Base-by-base conservation (phyloP, 2,888 invertebrate species). In the Cryptocephalus primarius region DNA sequence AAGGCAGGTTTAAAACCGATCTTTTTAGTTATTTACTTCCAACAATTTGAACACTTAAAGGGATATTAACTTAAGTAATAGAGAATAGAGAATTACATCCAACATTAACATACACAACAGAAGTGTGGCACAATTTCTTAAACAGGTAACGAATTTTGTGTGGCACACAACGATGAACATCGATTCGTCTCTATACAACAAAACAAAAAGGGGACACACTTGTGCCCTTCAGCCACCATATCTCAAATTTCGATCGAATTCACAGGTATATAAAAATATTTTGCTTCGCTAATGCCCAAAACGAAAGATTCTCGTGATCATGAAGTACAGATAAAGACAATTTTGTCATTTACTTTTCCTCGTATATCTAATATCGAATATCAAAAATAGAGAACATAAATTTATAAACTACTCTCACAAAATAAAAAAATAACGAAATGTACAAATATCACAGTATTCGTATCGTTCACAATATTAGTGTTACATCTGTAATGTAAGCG, bases 361-460 rank as follows among this genome's bases (percentile, higher is more conserved):
- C 40, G 47, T 52, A 48, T 48, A 51, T 54, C 45, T 52, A 55
- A 55, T 53, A 53, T 55, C 58, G 52, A 52, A 56, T 62, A 62
- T 62, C 62, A 62, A 62, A 62, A 62, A 60, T 62, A 62, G 56
- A 55, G 49, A 60, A 54, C 48, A 47, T 54, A 51, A 53, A 51
- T 54, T 55, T 56, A 60, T 53, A 48, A 54, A 54, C 54, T 55
- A 56, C 52, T 56, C 55, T 57, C 55, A 53, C 54, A 57, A 56
- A 58, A 59, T 56, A 55, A 58, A 60, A 57, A 59, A 60, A 56
- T 53, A 62, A 63, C 60, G 58, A 59, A 61, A 61, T 60, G 59
- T 63, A 60, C 61, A 65, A 65, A 66, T 67, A 67, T 67, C 67
- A 67, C 67, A 67, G 67, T 63, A 63, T 62, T 58, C 60, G 56